Conservation (phyloP, 2,797 vertebrate species). For the Tangara arthus region DNA sequence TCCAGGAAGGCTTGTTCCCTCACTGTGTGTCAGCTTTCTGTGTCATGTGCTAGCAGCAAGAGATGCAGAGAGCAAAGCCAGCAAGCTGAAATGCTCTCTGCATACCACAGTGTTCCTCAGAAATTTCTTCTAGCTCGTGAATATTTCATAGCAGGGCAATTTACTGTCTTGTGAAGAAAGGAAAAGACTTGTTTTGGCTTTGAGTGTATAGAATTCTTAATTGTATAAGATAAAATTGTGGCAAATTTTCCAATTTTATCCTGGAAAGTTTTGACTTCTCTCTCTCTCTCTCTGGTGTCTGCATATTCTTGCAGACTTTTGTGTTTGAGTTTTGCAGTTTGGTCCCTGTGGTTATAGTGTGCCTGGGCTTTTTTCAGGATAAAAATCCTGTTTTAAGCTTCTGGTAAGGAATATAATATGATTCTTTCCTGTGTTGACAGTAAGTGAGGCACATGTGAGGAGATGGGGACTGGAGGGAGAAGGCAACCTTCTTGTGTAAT, state of each 20-base stretch:
- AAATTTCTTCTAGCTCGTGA: not conserved
- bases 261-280: not conserved
- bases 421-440: not conserved
- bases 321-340: not conserved
- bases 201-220: not conserved
- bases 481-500: not conserved
- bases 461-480: not conserved
- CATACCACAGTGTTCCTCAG: not conserved
- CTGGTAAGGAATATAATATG: not conserved
- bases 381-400: not conserved
- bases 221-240: not conserved
- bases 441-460: not conserved
- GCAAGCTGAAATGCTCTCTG: not conserved
- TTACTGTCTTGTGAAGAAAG: not conserved
- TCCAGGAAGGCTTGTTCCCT: not conserved
- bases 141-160: not conserved
- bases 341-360: not conserved
- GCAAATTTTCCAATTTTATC: not conserved
- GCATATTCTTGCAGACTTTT: not conserved
- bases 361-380: not conserved
- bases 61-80: not conserved
- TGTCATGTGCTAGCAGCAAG: not conserved
- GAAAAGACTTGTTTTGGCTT: not conserved
- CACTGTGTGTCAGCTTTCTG: accelerated
- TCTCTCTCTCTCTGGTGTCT: not conserved